Evolutionary conservation across 2,113 vertebrate species (phyloP).

Genomic region (Tragelaphus scriptus): DNA sequence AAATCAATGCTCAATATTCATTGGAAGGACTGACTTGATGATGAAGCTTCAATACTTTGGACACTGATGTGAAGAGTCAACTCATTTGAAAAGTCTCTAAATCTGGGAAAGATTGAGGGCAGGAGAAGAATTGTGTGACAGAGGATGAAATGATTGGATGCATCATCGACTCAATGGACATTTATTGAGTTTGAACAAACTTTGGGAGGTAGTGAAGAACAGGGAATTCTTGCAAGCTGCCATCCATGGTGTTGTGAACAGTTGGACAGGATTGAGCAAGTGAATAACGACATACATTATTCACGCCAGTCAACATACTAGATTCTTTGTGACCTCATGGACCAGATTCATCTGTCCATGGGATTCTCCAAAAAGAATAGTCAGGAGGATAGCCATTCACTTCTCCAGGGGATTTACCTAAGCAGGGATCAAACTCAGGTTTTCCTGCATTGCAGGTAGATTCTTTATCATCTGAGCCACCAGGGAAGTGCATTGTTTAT

Average conservation of each 20-base stretch:
- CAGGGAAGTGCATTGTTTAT: background rate
- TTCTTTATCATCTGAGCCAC: background rate
- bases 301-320: background rate
- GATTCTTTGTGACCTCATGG: background rate
- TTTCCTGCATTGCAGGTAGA: background rate
- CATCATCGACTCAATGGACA: background rate
- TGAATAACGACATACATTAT: background rate
- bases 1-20: background rate
- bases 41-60: background rate
- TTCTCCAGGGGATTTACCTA: background rate
- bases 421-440: background rate
- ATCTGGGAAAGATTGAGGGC: background rate
- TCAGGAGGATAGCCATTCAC: background rate
- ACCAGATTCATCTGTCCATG: background rate
- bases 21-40: background rate
- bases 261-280: background rate
- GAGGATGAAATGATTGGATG: background rate
- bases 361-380: background rate
- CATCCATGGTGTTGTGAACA: accelerated
- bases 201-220: background rate
- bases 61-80: background rate
- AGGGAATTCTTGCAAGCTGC: background rate
- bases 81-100: background rate
- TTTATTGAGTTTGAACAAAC: background rate
- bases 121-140: background rate